These are phyloP conservation scores for Petrocephalus sullivani DNA, from an alignment of 2,797 vertebrate genomes.

Conservation along the genomic window DNA sequence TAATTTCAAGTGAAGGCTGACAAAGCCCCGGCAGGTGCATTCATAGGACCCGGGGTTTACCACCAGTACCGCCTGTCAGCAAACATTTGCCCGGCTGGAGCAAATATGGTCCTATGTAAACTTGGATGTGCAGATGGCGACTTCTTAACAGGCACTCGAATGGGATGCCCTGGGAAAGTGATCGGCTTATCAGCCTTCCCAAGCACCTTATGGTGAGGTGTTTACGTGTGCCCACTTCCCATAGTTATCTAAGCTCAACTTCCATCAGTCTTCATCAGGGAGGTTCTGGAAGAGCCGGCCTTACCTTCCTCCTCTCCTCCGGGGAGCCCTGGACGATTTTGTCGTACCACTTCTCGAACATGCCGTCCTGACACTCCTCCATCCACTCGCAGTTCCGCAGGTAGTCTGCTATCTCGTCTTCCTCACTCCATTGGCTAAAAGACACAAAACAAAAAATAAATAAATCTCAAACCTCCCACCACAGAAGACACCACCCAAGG, in stretches of 20 bases:
- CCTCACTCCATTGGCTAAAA: conserved; percentile 70
- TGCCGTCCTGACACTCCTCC: conserved; percentile 92
- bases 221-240: not conserved
- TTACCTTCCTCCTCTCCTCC: conserved; percentile 90
- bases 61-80: not conserved
- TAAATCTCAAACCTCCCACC: not conserved
- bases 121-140: not conserved
- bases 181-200: not conserved
- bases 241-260: not conserved
- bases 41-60: not conserved
- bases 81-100: conserved; percentile 26
- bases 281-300: not conserved
- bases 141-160: not conserved
- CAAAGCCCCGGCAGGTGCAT: not conserved
- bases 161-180: not conserved
- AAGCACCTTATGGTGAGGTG: not conserved
- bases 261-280: not conserved
- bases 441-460: not conserved
- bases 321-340: conserved; percentile 84
- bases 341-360: conserved; percentile 97
- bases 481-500: not conserved
- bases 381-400: conserved; percentile 96
- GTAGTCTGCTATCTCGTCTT: conserved; percentile 91
- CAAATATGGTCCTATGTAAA: not conserved
- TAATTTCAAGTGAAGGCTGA: not conserved